Percentiles rank a stretch among this genome's conserved stretches.
Conservation (phyloP, 2,797 vertebrate species). For the Micropoecilia bifurca region DNA sequence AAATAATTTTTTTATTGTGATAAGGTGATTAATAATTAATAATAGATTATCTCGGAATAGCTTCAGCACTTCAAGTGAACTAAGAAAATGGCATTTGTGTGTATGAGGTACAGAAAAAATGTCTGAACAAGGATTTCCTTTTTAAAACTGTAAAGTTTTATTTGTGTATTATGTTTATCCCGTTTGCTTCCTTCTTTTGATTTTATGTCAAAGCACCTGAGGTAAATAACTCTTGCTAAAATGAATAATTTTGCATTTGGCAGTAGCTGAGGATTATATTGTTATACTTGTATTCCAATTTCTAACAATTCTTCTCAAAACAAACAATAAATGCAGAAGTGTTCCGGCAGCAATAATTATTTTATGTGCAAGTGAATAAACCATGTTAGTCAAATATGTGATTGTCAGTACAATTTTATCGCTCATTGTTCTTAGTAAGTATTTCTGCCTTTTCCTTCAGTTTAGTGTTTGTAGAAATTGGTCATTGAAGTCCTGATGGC, state of each 20-base stretch:
- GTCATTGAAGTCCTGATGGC: slow-evolving; percentile 74
- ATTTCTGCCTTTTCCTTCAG: slow-evolving; percentile 27
- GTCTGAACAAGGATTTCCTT: not conserved
- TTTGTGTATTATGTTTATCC: not conserved
- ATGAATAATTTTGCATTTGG: not conserved
- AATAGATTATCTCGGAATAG: not conserved
- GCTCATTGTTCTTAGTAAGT: slow-evolving; percentile 2
- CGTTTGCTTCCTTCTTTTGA: not conserved
- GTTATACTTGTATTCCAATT: not conserved
- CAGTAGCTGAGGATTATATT: not conserved
- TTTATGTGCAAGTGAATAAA: not conserved
- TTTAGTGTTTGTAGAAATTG: slow-evolving; percentile 41
- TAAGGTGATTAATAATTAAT: not conserved
- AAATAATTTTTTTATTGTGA: not conserved
- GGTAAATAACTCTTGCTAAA: not conserved
- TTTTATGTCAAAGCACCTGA: not conserved
- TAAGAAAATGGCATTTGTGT: not conserved
- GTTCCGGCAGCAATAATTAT: not conserved
- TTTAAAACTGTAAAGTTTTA: not conserved
- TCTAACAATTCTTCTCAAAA: not conserved
- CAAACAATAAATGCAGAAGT: slow-evolving; percentile 3
- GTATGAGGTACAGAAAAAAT: not conserved
- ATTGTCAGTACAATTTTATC: not conserved
- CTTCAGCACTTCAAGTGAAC: not conserved
- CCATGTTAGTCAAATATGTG: not conserved